phyloP scores from a whole-genome alignment of 1,140 invertebrate genomes.

The Neodiprion pinetum region DNA sequence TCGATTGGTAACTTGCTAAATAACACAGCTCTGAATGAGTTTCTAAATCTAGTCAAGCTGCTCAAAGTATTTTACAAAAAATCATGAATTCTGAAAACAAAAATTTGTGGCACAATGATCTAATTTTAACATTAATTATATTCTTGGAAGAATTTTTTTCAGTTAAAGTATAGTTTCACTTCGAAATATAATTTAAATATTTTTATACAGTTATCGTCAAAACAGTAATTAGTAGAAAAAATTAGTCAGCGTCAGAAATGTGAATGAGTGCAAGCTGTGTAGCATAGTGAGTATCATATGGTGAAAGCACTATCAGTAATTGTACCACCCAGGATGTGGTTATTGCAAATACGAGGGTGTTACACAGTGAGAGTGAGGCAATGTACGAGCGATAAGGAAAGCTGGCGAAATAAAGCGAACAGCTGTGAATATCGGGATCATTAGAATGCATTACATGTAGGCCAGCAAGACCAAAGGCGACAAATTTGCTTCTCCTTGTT shows the following conservation, averaged over 20 bases:
- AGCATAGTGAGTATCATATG: background rate
- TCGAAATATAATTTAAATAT: no score
- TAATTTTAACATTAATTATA: no score
- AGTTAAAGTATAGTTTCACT: no score
- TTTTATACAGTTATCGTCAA: no score
- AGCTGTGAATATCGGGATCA: background rate
- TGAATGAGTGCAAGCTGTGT: background rate
- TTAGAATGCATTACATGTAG: slow-evolving; percentile 72
- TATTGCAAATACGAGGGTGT: background rate
- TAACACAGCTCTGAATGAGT: no score
- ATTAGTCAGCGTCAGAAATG: background rate
- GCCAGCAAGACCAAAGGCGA: slow-evolving; percentile 81
- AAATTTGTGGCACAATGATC: no score
- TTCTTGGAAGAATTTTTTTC: no score
- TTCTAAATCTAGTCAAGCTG: no score
- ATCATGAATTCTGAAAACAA: no score
- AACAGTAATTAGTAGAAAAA: no score
- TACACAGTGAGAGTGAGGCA: background rate
- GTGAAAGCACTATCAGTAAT: background rate
- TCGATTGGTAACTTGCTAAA: no score
- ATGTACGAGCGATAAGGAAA: background rate
- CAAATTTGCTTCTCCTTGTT: slow-evolving; percentile 83
- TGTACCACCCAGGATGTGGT: background rate
- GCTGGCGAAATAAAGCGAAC: background rate
- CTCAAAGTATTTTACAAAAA: no score